Evolutionary conservation across 1,140 invertebrate genomes (phyloP), one percentile per base, ranked within the genome.

Genomic region (Bathynomus jamesi): DNA sequence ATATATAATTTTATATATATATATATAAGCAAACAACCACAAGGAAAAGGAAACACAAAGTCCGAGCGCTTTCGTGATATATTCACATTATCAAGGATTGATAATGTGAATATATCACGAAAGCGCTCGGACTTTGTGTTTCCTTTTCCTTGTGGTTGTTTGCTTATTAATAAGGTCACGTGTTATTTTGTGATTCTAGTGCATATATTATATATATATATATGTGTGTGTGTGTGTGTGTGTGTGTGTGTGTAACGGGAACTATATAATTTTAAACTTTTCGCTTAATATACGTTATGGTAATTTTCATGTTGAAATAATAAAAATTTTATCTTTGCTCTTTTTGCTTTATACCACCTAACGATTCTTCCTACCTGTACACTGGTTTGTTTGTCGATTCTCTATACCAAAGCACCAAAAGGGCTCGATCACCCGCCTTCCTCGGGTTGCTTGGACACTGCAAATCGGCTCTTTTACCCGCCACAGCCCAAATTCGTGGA

Each of bases 341-440:
- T 5, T 53, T 53, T 53, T 53, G 1, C 2, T 53, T 17, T 17
- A 53, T 53, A 53, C 40, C 40, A 53, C 40, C 40, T 53, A 21
- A 21, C 40, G 5, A 53, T 53, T 53, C 21, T 53, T 53, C 17
- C 31, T 28, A 69, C 67, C 67, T 69, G 67, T 69, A 69, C 10
- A 69, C 67, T 10, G 67, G 67, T 8, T 53, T 69, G 40, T 53
- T 69, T 53, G 29, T 61, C 29, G 60, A 61, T 11, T 61, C 67
- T 30, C 62, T 61, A 28, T 69, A 69, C 67, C 40, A 61, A n/a
- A 69, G 67, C 8, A 69, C 53, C 1, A 69, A 30, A 30, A 61
- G 21, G 11, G 67, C 46, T 4, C 46, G 21, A 60, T 69, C 67
- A 4, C 67, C 67, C 13, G 40, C n/a, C 0, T 53, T 69, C 1